phyloP scores from a whole-genome alignment of 2,888 invertebrate genomes.

The Fissipunctia ypsillon region DNA sequence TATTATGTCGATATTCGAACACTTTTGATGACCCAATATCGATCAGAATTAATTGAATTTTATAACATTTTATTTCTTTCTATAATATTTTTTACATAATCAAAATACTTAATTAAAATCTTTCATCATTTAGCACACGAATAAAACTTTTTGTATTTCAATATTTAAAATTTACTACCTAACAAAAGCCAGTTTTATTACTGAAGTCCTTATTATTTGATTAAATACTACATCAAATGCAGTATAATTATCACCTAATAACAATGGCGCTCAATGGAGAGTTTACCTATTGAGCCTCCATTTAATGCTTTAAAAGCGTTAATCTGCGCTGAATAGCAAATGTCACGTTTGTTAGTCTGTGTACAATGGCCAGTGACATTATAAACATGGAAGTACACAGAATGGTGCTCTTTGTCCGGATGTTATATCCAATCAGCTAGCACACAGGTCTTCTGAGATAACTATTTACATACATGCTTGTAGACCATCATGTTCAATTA shows the following conservation, averaged over 20 bases:
- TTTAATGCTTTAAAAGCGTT: constrained; percentile 47
- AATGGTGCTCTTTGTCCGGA: constrained; percentile 7
- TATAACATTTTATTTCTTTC: constrained; percentile 1
- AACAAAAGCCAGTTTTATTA: constrained; percentile 7
- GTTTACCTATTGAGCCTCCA: constrained; percentile 23
- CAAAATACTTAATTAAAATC: neutral
- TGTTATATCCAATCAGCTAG: neutral
- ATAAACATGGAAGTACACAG: neutral
- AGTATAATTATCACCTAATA: constrained; percentile 42
- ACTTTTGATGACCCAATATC: neutral
- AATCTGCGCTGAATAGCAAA: constrained; percentile 58
- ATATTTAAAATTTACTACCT: neutral
- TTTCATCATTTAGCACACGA: neutral
- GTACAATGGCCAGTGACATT: constrained; percentile 24
- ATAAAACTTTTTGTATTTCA: neutral
- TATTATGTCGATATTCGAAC: constrained; percentile 17
- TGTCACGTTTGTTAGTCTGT: constrained; percentile 53
- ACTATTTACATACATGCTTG: neutral
- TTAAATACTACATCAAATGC: constrained; percentile 25
- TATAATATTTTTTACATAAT: neutral
- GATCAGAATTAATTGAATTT: constrained; percentile 10
- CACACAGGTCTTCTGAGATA: too few species aligned
- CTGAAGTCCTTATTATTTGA: neutral
- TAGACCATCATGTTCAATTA: constrained; percentile 1
- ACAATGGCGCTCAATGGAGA: constrained; percentile 23